These are phyloP conservation scores for Penaeus japonicus DNA, from an alignment of 1,140 invertebrate genomes.

Conservation along the genomic window DNA sequence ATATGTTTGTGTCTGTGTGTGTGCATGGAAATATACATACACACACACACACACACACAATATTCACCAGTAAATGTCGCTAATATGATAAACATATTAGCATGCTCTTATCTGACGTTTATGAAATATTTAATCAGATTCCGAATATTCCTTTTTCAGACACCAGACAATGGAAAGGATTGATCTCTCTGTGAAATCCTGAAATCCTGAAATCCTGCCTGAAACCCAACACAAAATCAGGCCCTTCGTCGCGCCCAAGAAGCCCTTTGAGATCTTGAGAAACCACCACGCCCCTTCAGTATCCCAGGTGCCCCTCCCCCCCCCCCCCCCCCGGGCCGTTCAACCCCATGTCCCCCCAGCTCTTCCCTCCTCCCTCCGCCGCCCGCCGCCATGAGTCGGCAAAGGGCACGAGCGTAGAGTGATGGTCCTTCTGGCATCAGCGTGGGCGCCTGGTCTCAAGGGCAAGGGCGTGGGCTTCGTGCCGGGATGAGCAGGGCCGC, in stretches of 20 bases:
- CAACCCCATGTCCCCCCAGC: not conserved
- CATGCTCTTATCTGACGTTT: too few species aligned
- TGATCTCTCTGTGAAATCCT: too few species aligned
- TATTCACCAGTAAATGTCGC: too few species aligned
- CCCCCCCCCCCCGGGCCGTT: not conserved
- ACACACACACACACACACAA: too few species aligned
- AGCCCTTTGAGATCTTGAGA: not conserved
- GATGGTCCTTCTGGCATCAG: too few species aligned
- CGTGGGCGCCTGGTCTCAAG: conserved; percentile 14
- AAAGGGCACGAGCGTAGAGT: not conserved
- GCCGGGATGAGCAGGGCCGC: conserved; percentile 40
- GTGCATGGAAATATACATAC: too few species aligned
- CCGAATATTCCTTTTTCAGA: too few species aligned
- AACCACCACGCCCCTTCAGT: not conserved
- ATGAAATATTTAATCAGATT: too few species aligned
- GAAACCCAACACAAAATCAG: not conserved
- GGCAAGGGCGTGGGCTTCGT: conserved; percentile 28
- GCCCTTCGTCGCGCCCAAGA: not conserved
- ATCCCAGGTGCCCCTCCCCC: not conserved
- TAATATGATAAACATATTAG: too few species aligned
- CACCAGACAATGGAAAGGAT: too few species aligned
- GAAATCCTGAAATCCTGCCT: too few species aligned
- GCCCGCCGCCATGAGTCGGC: conserved; percentile 12
- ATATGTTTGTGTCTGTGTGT: too few species aligned
- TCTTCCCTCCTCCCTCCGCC: not conserved